Evolutionary conservation across 1,140 invertebrate genomes (phyloP).

Genomic region (Macrostomum lignano): DNA sequence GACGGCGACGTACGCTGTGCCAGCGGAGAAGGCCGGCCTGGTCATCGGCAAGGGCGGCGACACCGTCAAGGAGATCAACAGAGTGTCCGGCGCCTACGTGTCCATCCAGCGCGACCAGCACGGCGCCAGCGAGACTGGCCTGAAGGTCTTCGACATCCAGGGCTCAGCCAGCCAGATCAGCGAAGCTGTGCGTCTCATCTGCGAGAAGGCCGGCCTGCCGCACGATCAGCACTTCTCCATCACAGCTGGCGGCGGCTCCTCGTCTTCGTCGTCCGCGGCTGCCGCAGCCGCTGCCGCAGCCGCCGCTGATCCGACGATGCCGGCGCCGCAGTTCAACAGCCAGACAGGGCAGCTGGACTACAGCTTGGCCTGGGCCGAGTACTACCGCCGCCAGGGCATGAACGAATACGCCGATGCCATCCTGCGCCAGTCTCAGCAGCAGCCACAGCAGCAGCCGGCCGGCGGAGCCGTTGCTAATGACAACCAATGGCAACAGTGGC

Average conservation of each 20-base stretch:
- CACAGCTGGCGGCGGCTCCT: no score
- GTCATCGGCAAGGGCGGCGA: slow-evolving; percentile 59
- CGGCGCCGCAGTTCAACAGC: slow-evolving; percentile 15
- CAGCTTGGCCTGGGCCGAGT: slow-evolving; percentile 83
- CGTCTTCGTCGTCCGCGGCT: no score
- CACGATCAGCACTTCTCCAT: no score
- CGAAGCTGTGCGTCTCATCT: no score
- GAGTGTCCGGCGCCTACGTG: slow-evolving; percentile 27
- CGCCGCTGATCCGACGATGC: not conserved
- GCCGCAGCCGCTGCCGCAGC: not conserved
- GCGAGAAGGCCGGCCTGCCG: no score
- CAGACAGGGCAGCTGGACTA: slow-evolving; percentile 51
- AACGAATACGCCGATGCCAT: slow-evolving; percentile 28
- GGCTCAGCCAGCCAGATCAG: no score
- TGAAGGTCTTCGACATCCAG: no score
- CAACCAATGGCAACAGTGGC: no score
- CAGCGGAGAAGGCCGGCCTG: slow-evolving; percentile 67
- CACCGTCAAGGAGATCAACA: slow-evolving; percentile 28
- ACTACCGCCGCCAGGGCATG: slow-evolving; percentile 69
- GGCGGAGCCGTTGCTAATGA: no score
- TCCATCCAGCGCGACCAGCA: no score
- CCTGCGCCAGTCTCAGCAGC: not conserved
- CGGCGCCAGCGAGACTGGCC: no score
- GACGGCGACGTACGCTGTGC: slow-evolving; percentile 55
- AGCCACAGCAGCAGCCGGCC: no score